Evolutionary conservation across 2,797 vertebrate species (phyloP).

Genomic region (Malacoctenus gilli): DNA sequence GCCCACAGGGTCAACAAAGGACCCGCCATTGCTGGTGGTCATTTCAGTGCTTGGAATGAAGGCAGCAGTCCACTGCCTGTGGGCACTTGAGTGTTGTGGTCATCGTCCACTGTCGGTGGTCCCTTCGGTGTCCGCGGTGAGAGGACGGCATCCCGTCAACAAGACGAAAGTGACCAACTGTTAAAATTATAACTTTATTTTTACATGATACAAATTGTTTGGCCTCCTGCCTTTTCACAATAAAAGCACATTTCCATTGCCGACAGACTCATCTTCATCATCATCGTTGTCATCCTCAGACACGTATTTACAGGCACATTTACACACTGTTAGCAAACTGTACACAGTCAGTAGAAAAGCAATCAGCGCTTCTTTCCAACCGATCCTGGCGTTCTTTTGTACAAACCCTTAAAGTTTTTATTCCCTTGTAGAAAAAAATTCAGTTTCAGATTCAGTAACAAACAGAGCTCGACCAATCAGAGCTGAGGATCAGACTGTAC

Average conservation of each 20-base stretch:
- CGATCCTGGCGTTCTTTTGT: slow-evolving; percentile 50
- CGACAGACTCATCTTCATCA: slow-evolving; percentile 21
- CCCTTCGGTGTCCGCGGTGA: too few relatives aligned
- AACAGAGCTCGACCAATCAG: slow-evolving; percentile 57
- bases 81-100: too few relatives aligned
- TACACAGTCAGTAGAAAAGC: slow-evolving; percentile 76
- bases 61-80: too few relatives aligned
- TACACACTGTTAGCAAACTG: slow-evolving; percentile 82
- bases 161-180: too few relatives aligned
- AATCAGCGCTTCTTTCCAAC: slow-evolving; percentile 49
- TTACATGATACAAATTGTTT: slow-evolving; percentile 77
- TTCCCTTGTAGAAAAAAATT: slow-evolving; percentile 62
- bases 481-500: slow-evolving; percentile 67
- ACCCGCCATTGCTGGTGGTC: too few relatives aligned
- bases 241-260: slow-evolving; percentile 67
- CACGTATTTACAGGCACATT: slow-evolving; percentile 82
- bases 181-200: slow-evolving; percentile 86
- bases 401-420: slow-evolving; percentile 54
- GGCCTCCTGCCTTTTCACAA: slow-evolving; percentile 68
- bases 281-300: slow-evolving; percentile 23
- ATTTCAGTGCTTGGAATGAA: too few relatives aligned
- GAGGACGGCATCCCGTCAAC: too few relatives aligned
- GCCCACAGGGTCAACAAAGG: too few relatives aligned
- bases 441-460: slow-evolving; percentile 32
- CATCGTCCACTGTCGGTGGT: too few relatives aligned